Evolutionary conservation across 92 coral and sea anemone species (phyloP).

Genomic region (Zoanthus sansibaricus): DNA sequence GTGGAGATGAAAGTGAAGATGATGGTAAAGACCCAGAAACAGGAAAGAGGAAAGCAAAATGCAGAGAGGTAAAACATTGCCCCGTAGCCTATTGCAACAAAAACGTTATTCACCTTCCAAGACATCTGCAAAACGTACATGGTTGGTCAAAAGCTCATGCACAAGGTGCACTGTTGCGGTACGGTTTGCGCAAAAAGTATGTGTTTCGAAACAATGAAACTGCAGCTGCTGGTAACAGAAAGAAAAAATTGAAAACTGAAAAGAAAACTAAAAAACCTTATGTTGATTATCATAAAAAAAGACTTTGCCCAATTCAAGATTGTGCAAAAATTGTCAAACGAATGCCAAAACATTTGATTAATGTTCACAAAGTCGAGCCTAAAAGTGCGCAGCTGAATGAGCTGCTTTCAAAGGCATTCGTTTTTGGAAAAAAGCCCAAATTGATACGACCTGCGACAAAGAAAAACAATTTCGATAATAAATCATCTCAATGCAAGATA

Average conservation of each 20-base stretch:
- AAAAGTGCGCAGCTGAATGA: constrained; percentile 13
- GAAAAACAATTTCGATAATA: not conserved
- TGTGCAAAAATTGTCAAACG: constrained; percentile 23
- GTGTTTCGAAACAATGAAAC: not conserved
- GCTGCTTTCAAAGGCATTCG: constrained; percentile 23
- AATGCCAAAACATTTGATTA: constrained; percentile 6
- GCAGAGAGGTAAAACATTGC: constrained; percentile 6
- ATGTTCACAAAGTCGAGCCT: constrained; percentile 2
- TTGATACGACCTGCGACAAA: not conserved
- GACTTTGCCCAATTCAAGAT: constrained; percentile 7
- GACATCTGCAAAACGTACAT: constrained; percentile 47
- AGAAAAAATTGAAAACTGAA: not conserved
- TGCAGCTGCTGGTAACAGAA: not conserved
- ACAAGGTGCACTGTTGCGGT: constrained; percentile 35
- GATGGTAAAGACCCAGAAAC: not conserved
- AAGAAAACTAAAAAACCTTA: not conserved
- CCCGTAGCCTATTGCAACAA: constrained; percentile 17
- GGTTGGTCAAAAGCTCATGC: constrained; percentile 42
- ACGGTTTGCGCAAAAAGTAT: constrained; percentile 51
- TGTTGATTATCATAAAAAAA: constrained; percentile 13
- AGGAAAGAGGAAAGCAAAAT: not conserved
- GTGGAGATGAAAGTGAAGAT: not conserved
- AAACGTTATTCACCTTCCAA: constrained; percentile 42
- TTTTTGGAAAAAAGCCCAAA: constrained; percentile 7
- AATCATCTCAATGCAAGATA: constrained; percentile 1